These are phyloP conservation scores for Carassius gibelio DNA, from an alignment of 2,113 vertebrate genomes.

Conservation along the genomic window DNA sequence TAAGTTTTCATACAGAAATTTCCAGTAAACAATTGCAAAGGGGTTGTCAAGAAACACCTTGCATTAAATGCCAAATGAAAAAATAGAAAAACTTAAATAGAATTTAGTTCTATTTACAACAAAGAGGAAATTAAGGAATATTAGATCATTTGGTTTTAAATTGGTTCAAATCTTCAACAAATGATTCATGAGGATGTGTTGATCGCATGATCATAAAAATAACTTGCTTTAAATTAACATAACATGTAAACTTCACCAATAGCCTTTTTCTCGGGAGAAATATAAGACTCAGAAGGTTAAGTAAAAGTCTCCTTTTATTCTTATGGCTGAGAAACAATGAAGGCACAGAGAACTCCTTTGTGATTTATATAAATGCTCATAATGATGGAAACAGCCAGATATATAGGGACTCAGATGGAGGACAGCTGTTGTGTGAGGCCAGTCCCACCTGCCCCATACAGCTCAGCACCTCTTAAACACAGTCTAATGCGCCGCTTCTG, in stretches of 20 bases:
- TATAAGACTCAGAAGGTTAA: neutral
- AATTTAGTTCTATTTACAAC: too few species aligned
- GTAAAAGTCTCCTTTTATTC: neutral
- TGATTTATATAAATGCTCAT: constrained; percentile 16
- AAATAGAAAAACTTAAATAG: too few species aligned
- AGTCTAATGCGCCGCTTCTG: constrained; percentile 69
- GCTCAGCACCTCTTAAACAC: constrained; percentile 76
- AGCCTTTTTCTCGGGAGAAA: neutral
- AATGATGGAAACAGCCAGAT: neutral
- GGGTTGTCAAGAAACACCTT: too few species aligned
- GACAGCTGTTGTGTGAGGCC: constrained; percentile 68
- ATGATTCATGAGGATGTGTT: neutral
- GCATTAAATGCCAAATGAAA: too few species aligned
- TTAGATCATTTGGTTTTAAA: neutral
- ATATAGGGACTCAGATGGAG: constrained; percentile 68
- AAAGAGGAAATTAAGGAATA: neutral
- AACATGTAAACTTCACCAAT: neutral
- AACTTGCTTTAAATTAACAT: neutral
- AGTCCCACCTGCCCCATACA: constrained; percentile 60
- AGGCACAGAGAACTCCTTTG: neutral
- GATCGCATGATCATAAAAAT: too few species aligned
- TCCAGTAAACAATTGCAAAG: too few species aligned
- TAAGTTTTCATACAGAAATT: too few species aligned
- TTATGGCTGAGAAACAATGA: neutral
- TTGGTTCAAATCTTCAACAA: neutral